Conservation (phyloP, 2,888 invertebrate species). For the Athalia cordata region DNA sequence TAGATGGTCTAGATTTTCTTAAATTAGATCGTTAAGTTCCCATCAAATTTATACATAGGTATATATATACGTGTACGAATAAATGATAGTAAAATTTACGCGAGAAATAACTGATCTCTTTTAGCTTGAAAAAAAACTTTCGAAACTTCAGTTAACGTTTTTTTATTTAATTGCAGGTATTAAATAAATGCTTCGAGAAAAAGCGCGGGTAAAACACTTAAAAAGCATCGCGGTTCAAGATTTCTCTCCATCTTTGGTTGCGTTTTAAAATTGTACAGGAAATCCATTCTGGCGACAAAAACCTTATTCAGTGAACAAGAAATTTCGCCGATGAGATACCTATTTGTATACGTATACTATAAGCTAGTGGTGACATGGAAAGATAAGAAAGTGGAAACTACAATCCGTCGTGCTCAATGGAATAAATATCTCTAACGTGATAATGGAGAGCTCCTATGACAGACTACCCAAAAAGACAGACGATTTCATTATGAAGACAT, state of each 20-base stretch:
- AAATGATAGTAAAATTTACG: slow-evolving; percentile 11
- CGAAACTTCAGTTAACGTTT: no score
- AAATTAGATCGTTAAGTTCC: slow-evolving; percentile 34
- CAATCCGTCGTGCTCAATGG: background rate
- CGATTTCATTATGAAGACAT: no score
- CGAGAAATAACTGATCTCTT: no score
- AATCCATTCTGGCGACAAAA: slow-evolving; percentile 24
- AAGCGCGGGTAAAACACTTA: no score
- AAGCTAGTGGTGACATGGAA: background rate
- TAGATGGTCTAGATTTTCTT: slow-evolving; percentile 9
- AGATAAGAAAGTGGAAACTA: slow-evolving; percentile 30
- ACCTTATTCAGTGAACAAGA: slow-evolving; percentile 11
- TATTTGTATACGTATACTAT: background rate
- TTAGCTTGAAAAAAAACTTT: no score
- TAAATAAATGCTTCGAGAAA: no score
- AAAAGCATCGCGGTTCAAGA: background rate
- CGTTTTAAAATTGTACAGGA: background rate
- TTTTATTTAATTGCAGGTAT: no score
- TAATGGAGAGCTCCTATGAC: no score
- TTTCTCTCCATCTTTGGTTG: slow-evolving; percentile 36
- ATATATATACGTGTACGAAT: background rate
- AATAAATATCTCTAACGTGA: background rate
- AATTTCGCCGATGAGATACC: slow-evolving; percentile 7
- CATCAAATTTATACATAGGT: background rate
- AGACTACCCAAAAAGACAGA: no score